Percentiles rank a stretch among this genome's conserved stretches.
These are phyloP conservation scores for Neocrepidodera transversa DNA, from an alignment of 2,888 invertebrate species.

Conservation along the genomic window DNA sequence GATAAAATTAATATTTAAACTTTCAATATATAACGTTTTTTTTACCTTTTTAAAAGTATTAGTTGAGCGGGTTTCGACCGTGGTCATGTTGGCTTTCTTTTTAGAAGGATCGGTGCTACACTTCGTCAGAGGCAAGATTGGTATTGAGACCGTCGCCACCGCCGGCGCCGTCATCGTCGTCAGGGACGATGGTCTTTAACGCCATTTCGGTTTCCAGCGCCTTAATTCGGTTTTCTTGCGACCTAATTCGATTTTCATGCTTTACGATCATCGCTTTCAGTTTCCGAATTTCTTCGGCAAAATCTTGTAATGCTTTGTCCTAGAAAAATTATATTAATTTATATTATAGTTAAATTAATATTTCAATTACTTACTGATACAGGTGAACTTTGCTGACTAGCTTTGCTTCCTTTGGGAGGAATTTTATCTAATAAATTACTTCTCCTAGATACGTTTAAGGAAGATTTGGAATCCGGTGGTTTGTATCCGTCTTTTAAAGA, in stretches of 20 bases:
- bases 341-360: no score
- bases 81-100: not conserved
- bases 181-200: slow-evolving; percentile 33
- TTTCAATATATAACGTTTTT: no score
- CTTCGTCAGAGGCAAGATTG: slow-evolving; percentile 67
- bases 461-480: slow-evolving; percentile 72
- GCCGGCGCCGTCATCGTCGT: slow-evolving; percentile 57
- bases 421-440: slow-evolving; percentile 84
- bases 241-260: slow-evolving; percentile 86
- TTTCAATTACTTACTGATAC: slow-evolving; percentile 57
- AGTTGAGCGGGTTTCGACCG: slow-evolving; percentile 37
- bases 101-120: slow-evolving; percentile 55
- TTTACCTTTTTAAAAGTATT: slow-evolving; percentile 35
- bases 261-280: slow-evolving; percentile 93
- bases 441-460: slow-evolving; percentile 74
- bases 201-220: slow-evolving; percentile 52
- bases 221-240: slow-evolving; percentile 48
- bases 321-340: slow-evolving; percentile 41
- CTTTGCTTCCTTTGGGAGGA: slow-evolving; percentile 60
- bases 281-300: slow-evolving; percentile 89
- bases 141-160: slow-evolving; percentile 57
- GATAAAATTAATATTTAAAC: no score
- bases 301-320: slow-evolving; percentile 82
- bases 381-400: slow-evolving; percentile 37
- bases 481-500: slow-evolving; percentile 84